Evolutionary conservation across 2,797 vertebrate genomes (phyloP).

Genomic region (Helostoma temminkii): DNA sequence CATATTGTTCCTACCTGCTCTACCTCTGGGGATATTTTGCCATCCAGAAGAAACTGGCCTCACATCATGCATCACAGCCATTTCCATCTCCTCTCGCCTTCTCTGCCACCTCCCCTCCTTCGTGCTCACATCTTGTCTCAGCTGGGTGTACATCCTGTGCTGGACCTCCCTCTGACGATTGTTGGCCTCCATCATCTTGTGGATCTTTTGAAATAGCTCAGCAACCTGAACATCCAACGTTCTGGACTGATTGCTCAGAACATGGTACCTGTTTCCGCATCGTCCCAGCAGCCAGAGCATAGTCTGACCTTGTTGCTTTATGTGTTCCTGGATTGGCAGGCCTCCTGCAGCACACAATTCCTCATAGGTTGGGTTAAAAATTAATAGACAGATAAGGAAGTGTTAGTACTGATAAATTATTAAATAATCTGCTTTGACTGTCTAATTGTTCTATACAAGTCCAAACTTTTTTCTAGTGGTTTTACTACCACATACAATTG

Average conservation of each 20-base stretch:
- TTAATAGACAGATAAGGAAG: no score
- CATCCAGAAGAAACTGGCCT: background rate
- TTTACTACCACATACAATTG: no score
- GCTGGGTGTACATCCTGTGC: conserved; percentile 11
- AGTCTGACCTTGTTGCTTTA: conserved; percentile 24
- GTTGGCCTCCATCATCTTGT: conserved; percentile 19
- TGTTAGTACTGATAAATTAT: no score
- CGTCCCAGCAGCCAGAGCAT: conserved; percentile 59
- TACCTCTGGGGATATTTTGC: conserved; percentile 16
- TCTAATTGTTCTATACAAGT: no score
- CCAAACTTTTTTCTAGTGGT: no score
- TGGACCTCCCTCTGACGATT: background rate
- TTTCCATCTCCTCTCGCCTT: conserved; percentile 7
- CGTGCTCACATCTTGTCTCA: conserved; percentile 15
- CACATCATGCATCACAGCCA: conserved; percentile 2
- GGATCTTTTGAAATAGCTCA: conserved; percentile 49
- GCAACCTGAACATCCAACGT: background rate
- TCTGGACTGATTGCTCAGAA: conserved; percentile 12
- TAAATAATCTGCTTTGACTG: no score
- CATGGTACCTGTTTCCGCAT: conserved; percentile 61
- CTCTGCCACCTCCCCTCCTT: background rate
- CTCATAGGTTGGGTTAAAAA: no score
- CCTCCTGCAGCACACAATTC: conserved; percentile 9
- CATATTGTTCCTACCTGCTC: background rate
- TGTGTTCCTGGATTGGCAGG: conserved; percentile 33